Percentiles rank a stretch among this genome's conserved stretches.
Conservation (phyloP, 2,888 invertebrate genomes). For the Drosophila peninsularis region DNA sequence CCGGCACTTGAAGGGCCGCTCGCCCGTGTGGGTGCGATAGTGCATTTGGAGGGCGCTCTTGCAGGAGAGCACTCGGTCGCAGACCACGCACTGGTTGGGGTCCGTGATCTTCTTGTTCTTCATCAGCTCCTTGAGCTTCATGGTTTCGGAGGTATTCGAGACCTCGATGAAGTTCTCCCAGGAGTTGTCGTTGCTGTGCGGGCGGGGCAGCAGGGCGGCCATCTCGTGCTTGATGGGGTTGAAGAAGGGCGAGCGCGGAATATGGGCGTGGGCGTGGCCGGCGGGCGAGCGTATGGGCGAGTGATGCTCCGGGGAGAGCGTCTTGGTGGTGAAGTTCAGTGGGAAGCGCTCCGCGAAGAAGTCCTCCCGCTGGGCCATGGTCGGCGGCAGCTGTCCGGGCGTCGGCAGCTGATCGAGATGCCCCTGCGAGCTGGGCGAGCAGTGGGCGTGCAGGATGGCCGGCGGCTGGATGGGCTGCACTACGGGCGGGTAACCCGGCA, state of each 20-base stretch:
- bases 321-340: conserved; percentile 80
- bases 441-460: conserved; percentile 82
- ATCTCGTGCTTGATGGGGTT: conserved; percentile 84
- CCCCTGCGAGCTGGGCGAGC: conserved; percentile 85
- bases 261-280: conserved; percentile 73
- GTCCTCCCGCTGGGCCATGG: conserved; percentile 82
- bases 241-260: conserved; percentile 83
- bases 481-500: conserved; percentile 82
- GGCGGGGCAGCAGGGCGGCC: conserved; percentile 87
- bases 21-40: conserved; percentile 88
- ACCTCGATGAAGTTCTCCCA: conserved; percentile 99
- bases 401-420: conserved; percentile 82
- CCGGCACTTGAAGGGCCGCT: conserved; percentile 95
- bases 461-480: conserved; percentile 83
- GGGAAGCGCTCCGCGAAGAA: conserved; percentile 82
- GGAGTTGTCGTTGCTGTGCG: conserved; percentile 96
- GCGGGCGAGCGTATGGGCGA: conserved; percentile 84
- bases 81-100: conserved; percentile 99
- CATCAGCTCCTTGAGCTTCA: conserved; percentile 97
- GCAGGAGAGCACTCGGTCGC: conserved; percentile 97
- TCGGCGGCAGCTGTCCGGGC: conserved; percentile 82
- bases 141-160: conserved; percentile 93
- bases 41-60: conserved; percentile 99
- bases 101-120: conserved; percentile 98
- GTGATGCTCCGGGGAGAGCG: conserved; percentile 82